Conservation (phyloP, 1,140 invertebrate species). For the Propsilocerus akamusi region DNA sequence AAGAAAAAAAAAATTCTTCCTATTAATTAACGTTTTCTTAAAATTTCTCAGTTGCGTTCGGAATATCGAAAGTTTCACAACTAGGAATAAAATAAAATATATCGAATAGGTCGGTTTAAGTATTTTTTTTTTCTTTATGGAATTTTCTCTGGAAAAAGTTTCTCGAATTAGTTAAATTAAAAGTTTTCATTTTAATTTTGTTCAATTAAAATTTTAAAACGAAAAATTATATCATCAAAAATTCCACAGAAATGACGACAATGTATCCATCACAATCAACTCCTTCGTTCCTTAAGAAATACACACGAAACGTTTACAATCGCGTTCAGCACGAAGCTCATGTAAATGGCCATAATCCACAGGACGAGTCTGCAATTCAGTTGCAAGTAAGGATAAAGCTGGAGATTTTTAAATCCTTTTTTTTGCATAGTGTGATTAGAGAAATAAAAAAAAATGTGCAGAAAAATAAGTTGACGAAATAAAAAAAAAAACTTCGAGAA, state of each 20-base stretch:
- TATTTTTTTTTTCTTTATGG: not conserved
- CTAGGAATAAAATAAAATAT: not conserved
- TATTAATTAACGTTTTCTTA: not conserved
- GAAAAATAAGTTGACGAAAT: too few species aligned
- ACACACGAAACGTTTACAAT: not conserved
- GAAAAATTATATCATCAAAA: too few species aligned
- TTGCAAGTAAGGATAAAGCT: not conserved
- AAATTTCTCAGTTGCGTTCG: not conserved
- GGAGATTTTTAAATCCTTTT: too few species aligned
- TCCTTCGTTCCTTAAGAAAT: slow-evolving; percentile 1
- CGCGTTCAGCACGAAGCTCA: not conserved
- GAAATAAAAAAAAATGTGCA: too few species aligned
- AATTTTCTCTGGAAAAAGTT: not conserved
- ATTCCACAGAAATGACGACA: not conserved
- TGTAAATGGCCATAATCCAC: not conserved
- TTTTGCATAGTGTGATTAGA: too few species aligned
- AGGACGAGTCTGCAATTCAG: not conserved
- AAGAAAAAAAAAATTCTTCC: not conserved
- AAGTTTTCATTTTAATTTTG: not conserved
- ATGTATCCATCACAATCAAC: not conserved
- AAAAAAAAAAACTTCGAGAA: too few species aligned
- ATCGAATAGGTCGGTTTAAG: not conserved
- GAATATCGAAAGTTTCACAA: slow-evolving; percentile 2
- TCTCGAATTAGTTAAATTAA: not conserved
- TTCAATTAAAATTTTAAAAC: not conserved